A percentile compares a stretch with the other conserved stretches of the same genome.
Evolutionary conservation across 2,888 invertebrate genomes (phyloP).

Genomic region (Pterostichus niger): DNA sequence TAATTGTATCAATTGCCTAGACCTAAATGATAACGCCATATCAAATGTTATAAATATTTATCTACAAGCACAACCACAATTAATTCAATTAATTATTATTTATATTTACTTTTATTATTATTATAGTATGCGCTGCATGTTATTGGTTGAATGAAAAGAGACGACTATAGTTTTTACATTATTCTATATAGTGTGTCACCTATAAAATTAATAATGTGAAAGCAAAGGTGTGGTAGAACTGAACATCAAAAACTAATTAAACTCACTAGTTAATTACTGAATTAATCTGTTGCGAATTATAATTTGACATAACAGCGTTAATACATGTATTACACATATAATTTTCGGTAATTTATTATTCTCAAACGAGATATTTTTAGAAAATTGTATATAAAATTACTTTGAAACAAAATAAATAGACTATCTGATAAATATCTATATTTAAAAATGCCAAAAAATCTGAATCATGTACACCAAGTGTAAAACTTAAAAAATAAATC

Average conservation of each 20-base stretch:
- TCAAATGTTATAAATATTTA: too few species aligned
- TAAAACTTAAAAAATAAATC: constrained; percentile 1
- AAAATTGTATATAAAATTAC: background rate
- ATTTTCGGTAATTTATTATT: background rate
- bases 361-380: background rate
- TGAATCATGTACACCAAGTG: constrained; percentile 21
- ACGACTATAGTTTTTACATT: background rate
- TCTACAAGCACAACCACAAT: too few species aligned
- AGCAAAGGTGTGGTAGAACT: constrained; percentile 16
- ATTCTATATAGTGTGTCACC: constrained; percentile 10
- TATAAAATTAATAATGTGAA: constrained; percentile 19
- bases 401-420: constrained; percentile 11
- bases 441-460: constrained; percentile 15
- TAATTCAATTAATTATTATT: background rate
- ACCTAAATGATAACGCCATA: too few species aligned
- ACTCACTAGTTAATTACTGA: background rate
- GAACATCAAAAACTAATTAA: constrained; percentile 8
- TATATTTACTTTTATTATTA: background rate
- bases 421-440: constrained; percentile 14
- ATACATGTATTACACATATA: background rate
- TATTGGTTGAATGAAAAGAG: background rate
- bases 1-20: too few species aligned
- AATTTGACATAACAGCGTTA: background rate
- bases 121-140: background rate
- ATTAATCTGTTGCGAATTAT: background rate